Conservation (phyloP, 2,888 invertebrate species). For the Nemurella pictetii region DNA sequence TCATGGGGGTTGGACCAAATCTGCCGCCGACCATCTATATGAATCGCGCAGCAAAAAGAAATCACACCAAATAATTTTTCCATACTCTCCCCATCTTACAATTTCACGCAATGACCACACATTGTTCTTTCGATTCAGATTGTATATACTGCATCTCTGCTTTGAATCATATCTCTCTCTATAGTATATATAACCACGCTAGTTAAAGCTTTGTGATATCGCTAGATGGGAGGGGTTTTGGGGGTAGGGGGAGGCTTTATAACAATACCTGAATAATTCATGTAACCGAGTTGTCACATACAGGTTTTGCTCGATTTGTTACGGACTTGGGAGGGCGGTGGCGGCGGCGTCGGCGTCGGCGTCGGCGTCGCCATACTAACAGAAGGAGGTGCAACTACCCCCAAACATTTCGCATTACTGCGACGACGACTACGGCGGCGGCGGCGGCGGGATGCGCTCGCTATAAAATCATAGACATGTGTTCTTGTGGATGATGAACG, state of each 20-base stretch:
- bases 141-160: not conserved
- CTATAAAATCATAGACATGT: slow-evolving; percentile 42
- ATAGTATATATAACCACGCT: not conserved
- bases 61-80: not conserved
- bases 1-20: not conserved
- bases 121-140: not conserved
- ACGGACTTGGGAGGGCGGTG: slow-evolving; percentile 16
- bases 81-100: not conserved
- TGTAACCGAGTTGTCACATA: slow-evolving; percentile 41
- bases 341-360: not conserved
- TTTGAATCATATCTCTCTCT: slow-evolving; percentile 20
- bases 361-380: not conserved
- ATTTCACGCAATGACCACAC: not conserved
- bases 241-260: slow-evolving; percentile 15
- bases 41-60: not conserved
- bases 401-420: not conserved
- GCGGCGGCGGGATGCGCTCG: no score
- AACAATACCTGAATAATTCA: slow-evolving; percentile 43
- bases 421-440: not conserved
- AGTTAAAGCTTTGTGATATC: slow-evolving; percentile 20
- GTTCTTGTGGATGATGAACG: slow-evolving; percentile 39
- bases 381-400: slow-evolving; percentile 29
- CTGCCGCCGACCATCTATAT: not conserved
- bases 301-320: slow-evolving; percentile 44
- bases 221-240: not conserved